Base-by-base conservation (phyloP, 2,113 vertebrate species). In the Malurus cyaneus region DNA sequence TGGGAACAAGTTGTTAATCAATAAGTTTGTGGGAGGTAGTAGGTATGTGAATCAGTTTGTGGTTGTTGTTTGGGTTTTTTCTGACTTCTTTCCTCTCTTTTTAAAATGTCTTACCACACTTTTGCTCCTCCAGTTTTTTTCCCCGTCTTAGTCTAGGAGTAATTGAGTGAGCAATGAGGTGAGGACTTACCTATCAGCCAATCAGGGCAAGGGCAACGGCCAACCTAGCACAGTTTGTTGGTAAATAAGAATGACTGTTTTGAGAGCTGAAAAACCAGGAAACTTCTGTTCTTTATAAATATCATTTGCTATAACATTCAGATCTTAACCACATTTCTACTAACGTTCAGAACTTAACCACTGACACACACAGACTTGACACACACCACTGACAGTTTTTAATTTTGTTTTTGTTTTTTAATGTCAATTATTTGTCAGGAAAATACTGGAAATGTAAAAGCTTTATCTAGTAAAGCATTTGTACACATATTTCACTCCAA, bases 81-180 rank as follows among this genome's bases (percentile, higher is more conserved):
- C 16, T 24, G 42, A 10, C 12, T 57, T 34, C 34, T 66, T 28
- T 56, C 29, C 24, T 42, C 67, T 59, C 53, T 11, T 59, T 86
- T 59, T 31, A 44, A 52, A 31, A 21, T 66, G 5, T 42, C 31
- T 59, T 36, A 31, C 25, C 14, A 50, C 36, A 28, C 73, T 52
- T 42, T 8, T 21, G 5, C 5, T 17, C 14, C n/a, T 85, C 7
- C 28, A 42, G 0, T 46, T 84, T 7, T 64, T 14, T 83, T 20
- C 4, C 5, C 2, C 14, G 9, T 42, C 36, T 81, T 66, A 14
- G 14, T 36, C 0, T 13, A 20, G 8, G 13, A 2, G 5, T 5
- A 23, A 44, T 8, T 50, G 18, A 47, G 8, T 46, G 19, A 66
- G 7, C 1, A 5, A 29, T 2, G 7, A 34, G 6, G 1, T n/a